Percentiles rank a stretch among this genome's conserved stretches.
Evolutionary conservation across 2,888 invertebrate species (phyloP).

Genomic region (Hypena proboscidalis): DNA sequence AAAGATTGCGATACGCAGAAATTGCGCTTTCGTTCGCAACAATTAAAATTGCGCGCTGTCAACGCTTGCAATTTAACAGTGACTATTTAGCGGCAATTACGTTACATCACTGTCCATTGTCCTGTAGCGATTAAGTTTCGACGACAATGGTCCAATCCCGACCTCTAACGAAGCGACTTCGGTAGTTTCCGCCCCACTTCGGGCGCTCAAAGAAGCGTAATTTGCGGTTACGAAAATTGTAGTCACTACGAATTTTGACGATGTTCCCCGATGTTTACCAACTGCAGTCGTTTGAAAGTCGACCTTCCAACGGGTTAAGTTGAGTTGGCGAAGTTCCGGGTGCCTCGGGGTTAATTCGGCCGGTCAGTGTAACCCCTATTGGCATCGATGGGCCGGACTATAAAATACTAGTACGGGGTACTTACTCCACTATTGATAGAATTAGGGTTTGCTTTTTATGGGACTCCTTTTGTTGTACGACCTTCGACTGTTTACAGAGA

Average conservation of each 20-base stretch:
- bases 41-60: conserved; percentile 68
- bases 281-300: conserved; percentile 69
- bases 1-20: conserved; percentile 51
- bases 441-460: conserved; percentile 38
- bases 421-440: conserved; percentile 33
- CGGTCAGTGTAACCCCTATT: conserved; percentile 57
- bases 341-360: conserved; percentile 56
- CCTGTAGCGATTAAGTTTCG: conserved; percentile 70
- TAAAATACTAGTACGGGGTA: conserved; percentile 35
- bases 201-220: conserved; percentile 78
- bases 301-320: conserved; percentile 61
- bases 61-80: conserved; percentile 62
- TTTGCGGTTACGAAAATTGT: conserved; percentile 79
- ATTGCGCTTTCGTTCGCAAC: conserved; percentile 38
- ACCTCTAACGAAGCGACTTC: conserved; percentile 82
- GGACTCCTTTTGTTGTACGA: conserved; percentile 20
- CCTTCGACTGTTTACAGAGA: conserved; percentile 9
- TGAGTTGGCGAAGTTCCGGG: conserved; percentile 59
- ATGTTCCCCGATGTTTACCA: conserved; percentile 57
- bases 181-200: conserved; percentile 74
- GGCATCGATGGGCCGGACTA: conserved; percentile 45
- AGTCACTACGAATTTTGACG: conserved; percentile 68
- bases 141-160: conserved; percentile 78
- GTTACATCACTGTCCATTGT: conserved; percentile 79
- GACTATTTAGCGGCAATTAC: conserved; percentile 81